Percentiles rank a stretch among this genome's conserved stretches.
phyloP scores from a whole-genome alignment of 2,888 invertebrate genomes.

The Girardia tigrina region DNA sequence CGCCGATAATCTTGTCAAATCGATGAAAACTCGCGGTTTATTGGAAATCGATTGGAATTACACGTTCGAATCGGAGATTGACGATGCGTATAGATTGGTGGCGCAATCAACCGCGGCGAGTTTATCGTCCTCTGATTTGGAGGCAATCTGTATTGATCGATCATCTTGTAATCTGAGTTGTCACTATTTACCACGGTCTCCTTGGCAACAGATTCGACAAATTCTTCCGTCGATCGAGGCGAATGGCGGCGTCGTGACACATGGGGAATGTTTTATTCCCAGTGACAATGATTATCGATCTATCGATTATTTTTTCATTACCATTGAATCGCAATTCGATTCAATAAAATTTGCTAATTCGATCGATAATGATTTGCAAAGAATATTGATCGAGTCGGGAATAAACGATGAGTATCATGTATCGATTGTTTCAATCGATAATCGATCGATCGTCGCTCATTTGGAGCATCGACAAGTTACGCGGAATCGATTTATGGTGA shows the following conservation, averaged over 20 bases:
- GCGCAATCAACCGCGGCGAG: neutral
- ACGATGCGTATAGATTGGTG: neutral
- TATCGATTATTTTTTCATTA: neutral
- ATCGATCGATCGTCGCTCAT: too few species aligned
- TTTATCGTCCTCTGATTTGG: too few species aligned
- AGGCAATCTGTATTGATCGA: too few species aligned
- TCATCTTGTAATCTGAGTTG: neutral
- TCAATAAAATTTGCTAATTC: too few species aligned
- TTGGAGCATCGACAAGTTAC: too few species aligned
- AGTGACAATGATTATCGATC: neutral
- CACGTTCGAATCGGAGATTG: neutral
- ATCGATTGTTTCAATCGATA: too few species aligned
- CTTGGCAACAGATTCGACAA: neutral
- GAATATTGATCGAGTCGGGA: too few species aligned
- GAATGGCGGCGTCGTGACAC: neutral
- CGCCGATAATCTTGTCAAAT: neutral
- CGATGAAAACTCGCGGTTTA: neutral
- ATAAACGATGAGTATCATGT: too few species aligned
- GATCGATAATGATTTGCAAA: too few species aligned
- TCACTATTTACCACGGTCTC: neutral
- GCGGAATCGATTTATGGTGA: too few species aligned
- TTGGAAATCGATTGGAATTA: neutral
- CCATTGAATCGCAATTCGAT: too few species aligned
- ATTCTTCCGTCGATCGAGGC: neutral
- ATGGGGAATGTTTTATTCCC: neutral